These are phyloP conservation scores for Sebastes glaucus DNA, from an alignment of 2,797 vertebrate species.

Conservation along the genomic window DNA sequence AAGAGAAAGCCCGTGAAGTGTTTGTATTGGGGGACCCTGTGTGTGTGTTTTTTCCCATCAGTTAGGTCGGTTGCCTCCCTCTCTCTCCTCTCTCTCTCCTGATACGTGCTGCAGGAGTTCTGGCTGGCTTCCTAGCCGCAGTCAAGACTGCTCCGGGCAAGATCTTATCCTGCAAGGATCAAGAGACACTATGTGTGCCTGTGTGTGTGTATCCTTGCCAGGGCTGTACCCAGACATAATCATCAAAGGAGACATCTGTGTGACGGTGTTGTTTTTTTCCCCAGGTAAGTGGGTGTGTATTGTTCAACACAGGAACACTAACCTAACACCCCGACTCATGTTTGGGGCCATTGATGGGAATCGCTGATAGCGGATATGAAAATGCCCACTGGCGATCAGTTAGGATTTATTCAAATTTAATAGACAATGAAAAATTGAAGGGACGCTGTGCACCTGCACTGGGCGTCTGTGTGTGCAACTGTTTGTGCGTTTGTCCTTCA, in stretches of 20 bases:
- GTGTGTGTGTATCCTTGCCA: conserved; percentile 75
- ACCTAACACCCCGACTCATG: conserved; percentile 53
- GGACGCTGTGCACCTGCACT: conserved; percentile 51
- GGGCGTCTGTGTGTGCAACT: conserved; percentile 5
- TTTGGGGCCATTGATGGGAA: conserved; percentile 52
- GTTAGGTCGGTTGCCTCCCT: conserved; percentile 53
- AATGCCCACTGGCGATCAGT: conserved; percentile 69
- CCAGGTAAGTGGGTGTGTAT: conserved; percentile 70
- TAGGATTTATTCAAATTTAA: conserved; percentile 73
- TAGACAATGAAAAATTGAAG: conserved; percentile 60
- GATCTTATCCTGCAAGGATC: conserved; percentile 84
- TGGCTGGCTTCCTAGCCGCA: conserved; percentile 77
- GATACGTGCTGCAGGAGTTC: conserved; percentile 76
- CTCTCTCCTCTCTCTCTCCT: conserved; percentile 28
- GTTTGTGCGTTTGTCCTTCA: conserved; percentile 44
- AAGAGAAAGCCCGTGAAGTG: conserved; percentile 28
- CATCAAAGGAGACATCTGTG: conserved; percentile 83
- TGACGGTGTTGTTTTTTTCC: conserved; percentile 48
- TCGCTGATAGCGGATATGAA: conserved; percentile 56
- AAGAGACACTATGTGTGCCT: conserved; percentile 75
- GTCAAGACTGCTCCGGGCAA: conserved; percentile 80
- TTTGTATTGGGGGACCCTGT: conserved; percentile 36
- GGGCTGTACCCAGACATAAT: conserved; percentile 74
- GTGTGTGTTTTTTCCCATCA: conserved; percentile 33
- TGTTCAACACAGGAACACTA: conserved; percentile 58